Evolutionary conservation across 2,797 vertebrate genomes (phyloP), one percentile per base, ranked within the genome.

Genomic region (Fratercula arctica): DNA sequence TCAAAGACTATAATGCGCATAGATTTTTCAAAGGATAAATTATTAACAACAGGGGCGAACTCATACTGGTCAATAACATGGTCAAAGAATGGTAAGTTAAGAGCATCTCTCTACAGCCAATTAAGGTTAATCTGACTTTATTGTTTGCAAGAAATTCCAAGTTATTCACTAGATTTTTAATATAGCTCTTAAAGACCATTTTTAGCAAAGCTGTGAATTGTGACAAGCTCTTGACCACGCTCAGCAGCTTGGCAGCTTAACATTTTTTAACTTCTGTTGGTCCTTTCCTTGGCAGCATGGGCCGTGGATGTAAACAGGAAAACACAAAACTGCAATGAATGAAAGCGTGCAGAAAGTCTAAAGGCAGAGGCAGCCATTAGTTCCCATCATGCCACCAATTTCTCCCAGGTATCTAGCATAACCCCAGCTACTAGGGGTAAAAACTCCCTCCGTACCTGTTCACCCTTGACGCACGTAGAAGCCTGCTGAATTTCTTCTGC

Each of bases 1-100:
- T 98, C 98, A 98, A 98, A 98, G 98, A 90, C 95, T 93, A 95
- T 97, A 98, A 98, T 98, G 98, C 97, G 98, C 97, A 98, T 97
- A 97, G 98, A 98, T 98, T 98, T 98, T 97, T 97, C 94, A 95
- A 97, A 96, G 86, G 89, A 98, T 98, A 94, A 97, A 98, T 98
- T 98, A 98, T 98, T 98, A 98, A 98, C 94, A 97, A 93, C 92
- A 78, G 72, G 93, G 96, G 91, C 19, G 8, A 98, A 98, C 96
- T 97, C 89, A 96, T 72, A 96, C 77, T 97, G 95, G 97, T 98
- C 97, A 97, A 98, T 98, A 98, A 91, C 66, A 31, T 89, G 96
- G 96, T 94, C 95, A 97, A 97, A 97, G 97, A 96, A 95, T 35
- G 89, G 84, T 92, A 96, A 97, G 73, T 86, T 59, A 85, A 96